Base-by-base conservation (phyloP, 2,888 invertebrate species). In the Drosophila seclusa region DNA sequence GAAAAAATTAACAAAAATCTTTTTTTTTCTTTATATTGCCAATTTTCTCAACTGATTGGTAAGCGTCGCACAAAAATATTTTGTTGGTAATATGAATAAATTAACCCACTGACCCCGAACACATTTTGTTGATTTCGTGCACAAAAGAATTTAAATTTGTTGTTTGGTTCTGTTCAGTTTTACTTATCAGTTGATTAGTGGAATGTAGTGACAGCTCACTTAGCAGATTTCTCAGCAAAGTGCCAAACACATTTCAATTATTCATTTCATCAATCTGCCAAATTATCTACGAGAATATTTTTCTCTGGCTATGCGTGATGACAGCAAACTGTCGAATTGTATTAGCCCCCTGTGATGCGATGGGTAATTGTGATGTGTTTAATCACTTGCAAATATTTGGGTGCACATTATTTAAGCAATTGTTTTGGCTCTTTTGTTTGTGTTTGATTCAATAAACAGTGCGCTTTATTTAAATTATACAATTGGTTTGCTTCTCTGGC, bases 381-480 rank as follows among this genome's bases (percentile, higher is more conserved):
- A 76, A 76, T 78, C 63, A 76, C 68, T 79, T 60, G 59, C 59
- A 49, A 65, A 76, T 63, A 65, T 67, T 70, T 78, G 50, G 27
- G 32, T 64, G 52, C 38, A 48, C 49, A 78, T 75, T 78, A 68
- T 54, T 57, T 48, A 59, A n/a, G 40, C 65, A 57, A 78, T 78
- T 70, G 60, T 49, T 68, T 42, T 24, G 24, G 61, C 29, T 34
- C 18, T 42, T 21, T 31, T 78, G 53, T 59, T 67, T 71, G 53
- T 24, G 1, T 50, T 42, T 40, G n/a, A n/a, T 31, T 36, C 61
- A 34, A 65, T 78, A 78, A 72, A 72, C 78, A 78, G 55, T 53
- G 61, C 42, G 62, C 60, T 71, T 69, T 62, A 69, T 76, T 76
- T 68, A 67, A 69, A 68, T 80, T 63, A 62, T 72, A 42, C 61